Conservation (phyloP, 2,888 invertebrate species). For the Calameuta filiformis region DNA sequence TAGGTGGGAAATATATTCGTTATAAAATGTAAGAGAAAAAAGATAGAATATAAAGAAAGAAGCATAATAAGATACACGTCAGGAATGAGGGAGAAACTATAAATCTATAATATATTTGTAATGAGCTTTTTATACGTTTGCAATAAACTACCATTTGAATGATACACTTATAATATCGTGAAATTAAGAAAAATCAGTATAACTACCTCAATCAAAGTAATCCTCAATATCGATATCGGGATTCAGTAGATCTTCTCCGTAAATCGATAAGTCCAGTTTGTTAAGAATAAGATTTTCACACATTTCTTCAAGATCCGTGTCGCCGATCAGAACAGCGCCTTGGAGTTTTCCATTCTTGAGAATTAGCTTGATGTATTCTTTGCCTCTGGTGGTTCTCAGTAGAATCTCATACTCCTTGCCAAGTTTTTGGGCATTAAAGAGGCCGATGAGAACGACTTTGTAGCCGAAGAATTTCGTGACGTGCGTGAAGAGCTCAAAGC, state of each 20-base stretch:
- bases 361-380: slow-evolving; percentile 89
- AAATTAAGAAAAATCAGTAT: background rate
- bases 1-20: background rate
- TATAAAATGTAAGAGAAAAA: background rate
- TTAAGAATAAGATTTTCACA: slow-evolving; percentile 98
- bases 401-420: slow-evolving; percentile 84
- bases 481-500: slow-evolving; percentile 97
- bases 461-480: slow-evolving; percentile 94
- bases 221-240: slow-evolving; percentile 98
- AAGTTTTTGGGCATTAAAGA: slow-evolving; percentile 92
- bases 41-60: background rate
- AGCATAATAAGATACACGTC: background rate
- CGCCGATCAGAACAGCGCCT: slow-evolving; percentile 95
- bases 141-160: slow-evolving; percentile 2
- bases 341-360: slow-evolving; percentile 85
- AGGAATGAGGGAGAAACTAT: background rate
- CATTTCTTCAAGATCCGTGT: slow-evolving; percentile 97
- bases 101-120: slow-evolving; percentile 1
- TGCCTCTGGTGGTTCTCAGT: slow-evolving; percentile 82
- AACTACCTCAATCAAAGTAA: slow-evolving; percentile 87
- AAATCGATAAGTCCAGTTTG: slow-evolving; percentile 87
- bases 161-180: background rate
- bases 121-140: slow-evolving; percentile 1
- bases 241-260: slow-evolving; percentile 93
- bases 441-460: slow-evolving; percentile 91